Evolutionary conservation across 2,888 invertebrate genomes (phyloP), one percentile per base, ranked within the genome.

Genomic region (Archips xylosteana): DNA sequence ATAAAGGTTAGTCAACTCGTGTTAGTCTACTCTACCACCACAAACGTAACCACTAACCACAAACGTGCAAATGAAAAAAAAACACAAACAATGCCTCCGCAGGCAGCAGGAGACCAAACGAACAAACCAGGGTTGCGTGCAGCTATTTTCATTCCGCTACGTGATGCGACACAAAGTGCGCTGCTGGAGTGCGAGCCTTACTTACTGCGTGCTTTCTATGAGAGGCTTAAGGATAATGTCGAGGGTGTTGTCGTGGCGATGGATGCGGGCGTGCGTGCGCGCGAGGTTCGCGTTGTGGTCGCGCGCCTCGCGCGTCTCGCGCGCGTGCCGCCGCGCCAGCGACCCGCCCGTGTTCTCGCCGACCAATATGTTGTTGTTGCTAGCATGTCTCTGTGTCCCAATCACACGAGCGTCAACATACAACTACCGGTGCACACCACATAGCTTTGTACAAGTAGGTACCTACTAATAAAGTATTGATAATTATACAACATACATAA

Each of bases 131-230:
- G 82, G 85, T 79, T 86, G 86, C 92, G 92, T 92, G 92, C 92
- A 90, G 90, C 91, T 89, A 87, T 80, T 57, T 68, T 78, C 92
- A 92, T 92, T 90, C 91, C 87, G 87, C 89, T 92, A 92, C 85
- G 79, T 83, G 87, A 83, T 86, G 89, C 87, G 87, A 89, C 91
- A 90, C 88, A 91, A 82, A 89, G 81, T 71, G 82, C 81, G 80
- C 79, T 83, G 79, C 81, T 80, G 79, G 81, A 79, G 83, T 82
- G 83, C 82, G 85, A 80, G 85, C 81, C 87, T 90, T 94, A 95
- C 95, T 95, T 94, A 95, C 95, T 95, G 95, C 89, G 95, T 95
- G 93, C 95, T 95, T 90, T 95, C 95, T 90, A 95, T 94, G 86
- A 95, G 94, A 86, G 95, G 95, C 87, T 95, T 95, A 85, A 95